Base-by-base conservation (phyloP, 2,797 vertebrate species). In the Coranthus polyacanthus region DNA sequence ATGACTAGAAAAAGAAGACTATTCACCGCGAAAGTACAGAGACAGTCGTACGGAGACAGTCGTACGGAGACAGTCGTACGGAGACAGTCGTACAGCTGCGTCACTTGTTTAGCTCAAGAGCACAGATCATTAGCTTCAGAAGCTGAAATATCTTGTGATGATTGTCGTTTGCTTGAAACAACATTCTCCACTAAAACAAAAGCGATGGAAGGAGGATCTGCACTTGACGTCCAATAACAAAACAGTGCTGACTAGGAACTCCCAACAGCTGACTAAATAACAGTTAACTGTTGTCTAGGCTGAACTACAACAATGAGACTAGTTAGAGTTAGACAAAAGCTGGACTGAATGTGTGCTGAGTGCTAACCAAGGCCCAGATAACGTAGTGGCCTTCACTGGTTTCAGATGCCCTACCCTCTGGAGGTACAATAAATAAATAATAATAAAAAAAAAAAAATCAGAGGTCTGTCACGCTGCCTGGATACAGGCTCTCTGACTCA, bases 401-500 rank as follows among this genome's bases (percentile, higher is more conserved):
- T 65, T 63, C 64, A 44, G 63, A 61, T 68, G 17, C 53, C 57
- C 43, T 64, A 37, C 44, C 44, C 59, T 52, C 69, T 61, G 26
- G 52, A 55, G 68, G 34, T 73, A 78, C 57, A 79, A 64, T 6
- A 24, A 24, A 24, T 24, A 3, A 3, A 24, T 3, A 24, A 3
- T 24, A n/a, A 42, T 42, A 42, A 45, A 11, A 70, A 67, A 74
- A 72, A 85, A 83, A 61, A 73, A 66, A 77, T 62, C 46, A 4
- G 72, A 81, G 70, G 55, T 76, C 62, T 50, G 78, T 79, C 82
- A 74, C 3, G 12, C 66, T 77, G 75, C 71, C 73, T 55, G 75
- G 39, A 79, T 44, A 52, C 77, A 55, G 32, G 42, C 51, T 75
- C 29, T 60, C 71, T 83, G 79, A 89, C 38, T 84, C 79, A 87